phyloP scores from a whole-genome alignment of 92 coral and sea anemone genomes.

The Blastomussa wellsi region DNA sequence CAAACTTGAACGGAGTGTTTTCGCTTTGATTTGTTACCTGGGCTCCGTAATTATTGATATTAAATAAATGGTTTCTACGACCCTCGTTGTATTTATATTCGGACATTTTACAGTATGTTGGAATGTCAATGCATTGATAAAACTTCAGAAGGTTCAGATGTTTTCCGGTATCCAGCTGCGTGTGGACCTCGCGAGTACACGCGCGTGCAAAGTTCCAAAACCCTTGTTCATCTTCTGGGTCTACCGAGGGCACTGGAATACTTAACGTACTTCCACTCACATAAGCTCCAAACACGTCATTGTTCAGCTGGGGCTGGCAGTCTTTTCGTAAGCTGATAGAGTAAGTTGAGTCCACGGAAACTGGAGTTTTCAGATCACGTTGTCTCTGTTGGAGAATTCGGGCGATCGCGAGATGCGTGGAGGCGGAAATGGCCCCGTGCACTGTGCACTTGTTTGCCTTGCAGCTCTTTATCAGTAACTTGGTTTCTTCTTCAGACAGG shows the following conservation, averaged over 20 bases:
- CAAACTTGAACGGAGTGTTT: conserved; percentile 1
- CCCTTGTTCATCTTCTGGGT: conserved; percentile 10
- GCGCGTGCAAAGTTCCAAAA: conserved; percentile 45
- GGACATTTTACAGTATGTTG: conserved; percentile 34
- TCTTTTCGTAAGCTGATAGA: conserved; percentile 37
- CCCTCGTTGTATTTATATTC: conserved; percentile 31
- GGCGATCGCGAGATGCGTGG: conserved; percentile 40
- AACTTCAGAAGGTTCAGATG: conserved; percentile 18
- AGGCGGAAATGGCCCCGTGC: conserved; percentile 53
- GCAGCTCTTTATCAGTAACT: conserved; percentile 22
- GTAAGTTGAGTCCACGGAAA: conserved; percentile 25
- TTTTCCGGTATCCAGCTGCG: conserved; percentile 40
- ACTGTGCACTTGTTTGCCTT: conserved; percentile 51
- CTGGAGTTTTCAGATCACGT: neutral
- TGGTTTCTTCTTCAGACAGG: conserved; percentile 46
- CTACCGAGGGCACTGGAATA: conserved; percentile 16
- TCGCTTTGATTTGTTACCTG: conserved; percentile 17
- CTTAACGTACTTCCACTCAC: conserved; percentile 19
- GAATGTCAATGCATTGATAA: conserved; percentile 34
- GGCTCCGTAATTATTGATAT: conserved; percentile 32
- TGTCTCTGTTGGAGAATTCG: conserved; percentile 22
- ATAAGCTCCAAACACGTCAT: conserved; percentile 31
- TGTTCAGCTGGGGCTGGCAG: conserved; percentile 31
- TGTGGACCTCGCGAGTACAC: conserved; percentile 52
- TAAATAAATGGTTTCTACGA: conserved; percentile 30